These are phyloP conservation scores for Lerista edwardsae DNA, from an alignment of 2,797 vertebrate species.

Conservation along the genomic window DNA sequence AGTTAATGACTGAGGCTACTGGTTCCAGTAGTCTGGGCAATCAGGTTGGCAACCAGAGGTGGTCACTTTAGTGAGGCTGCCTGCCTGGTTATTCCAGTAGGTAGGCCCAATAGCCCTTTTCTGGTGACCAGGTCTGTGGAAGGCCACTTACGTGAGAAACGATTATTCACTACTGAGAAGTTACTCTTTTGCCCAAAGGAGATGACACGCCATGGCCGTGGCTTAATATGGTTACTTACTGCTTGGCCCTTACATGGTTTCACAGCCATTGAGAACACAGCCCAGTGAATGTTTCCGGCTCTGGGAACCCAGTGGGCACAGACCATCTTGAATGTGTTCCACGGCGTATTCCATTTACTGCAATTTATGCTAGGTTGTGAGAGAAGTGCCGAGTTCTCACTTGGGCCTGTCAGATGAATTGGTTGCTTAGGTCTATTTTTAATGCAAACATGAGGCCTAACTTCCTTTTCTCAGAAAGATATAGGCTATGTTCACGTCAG, in stretches of 20 bases:
- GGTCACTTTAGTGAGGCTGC: too few species aligned
- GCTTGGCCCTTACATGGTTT: not conserved
- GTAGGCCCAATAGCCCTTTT: too few species aligned
- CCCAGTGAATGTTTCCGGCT: constrained; percentile 3
- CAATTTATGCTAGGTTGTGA: constrained; percentile 30
- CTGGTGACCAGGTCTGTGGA: too few species aligned
- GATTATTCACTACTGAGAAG: not conserved
- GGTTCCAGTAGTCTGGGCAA: too few species aligned
- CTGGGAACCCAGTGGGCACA: constrained; percentile 13
- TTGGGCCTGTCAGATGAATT: constrained; percentile 38
- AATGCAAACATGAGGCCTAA: constrained; percentile 41
- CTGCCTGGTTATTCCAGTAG: too few species aligned
- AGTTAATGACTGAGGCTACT: too few species aligned
- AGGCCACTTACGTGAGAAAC: not conserved
- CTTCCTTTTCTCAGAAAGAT: constrained; percentile 32
- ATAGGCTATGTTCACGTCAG: constrained; percentile 30
- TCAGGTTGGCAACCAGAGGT: too few species aligned
- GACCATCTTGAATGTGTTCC: not conserved
- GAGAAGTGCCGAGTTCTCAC: constrained; percentile 31
- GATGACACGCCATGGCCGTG: not conserved
- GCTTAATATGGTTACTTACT: not conserved
- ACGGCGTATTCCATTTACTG: constrained; percentile 17
- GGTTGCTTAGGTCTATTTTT: constrained; percentile 49
- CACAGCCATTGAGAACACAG: not conserved
- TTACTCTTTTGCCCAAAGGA: constrained; percentile 7